Percentiles rank a stretch among this genome's conserved stretches.
These are phyloP conservation scores for Crocallis elinguaria DNA, from an alignment of 2,888 invertebrate genomes.

Conservation along the genomic window DNA sequence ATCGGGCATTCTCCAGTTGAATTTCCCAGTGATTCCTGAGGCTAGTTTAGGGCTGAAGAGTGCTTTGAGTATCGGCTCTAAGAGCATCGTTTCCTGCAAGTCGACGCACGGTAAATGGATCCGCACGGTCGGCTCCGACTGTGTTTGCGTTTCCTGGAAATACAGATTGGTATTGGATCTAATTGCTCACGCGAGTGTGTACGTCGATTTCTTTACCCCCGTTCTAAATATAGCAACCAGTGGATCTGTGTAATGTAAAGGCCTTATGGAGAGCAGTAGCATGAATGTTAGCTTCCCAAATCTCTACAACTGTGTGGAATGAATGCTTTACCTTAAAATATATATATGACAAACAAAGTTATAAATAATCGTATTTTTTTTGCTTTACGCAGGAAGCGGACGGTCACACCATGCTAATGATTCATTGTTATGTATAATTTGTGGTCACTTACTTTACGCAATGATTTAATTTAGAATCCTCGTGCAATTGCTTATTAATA, in stretches of 20 bases:
- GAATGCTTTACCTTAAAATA: too few relatives aligned
- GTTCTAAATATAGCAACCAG: neutral
- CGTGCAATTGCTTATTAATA: too few relatives aligned
- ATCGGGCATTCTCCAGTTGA: conserved; percentile 73
- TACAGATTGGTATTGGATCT: conserved; percentile 8
- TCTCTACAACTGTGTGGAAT: too few relatives aligned
- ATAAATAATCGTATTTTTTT: too few relatives aligned
- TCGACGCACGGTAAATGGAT: conserved; percentile 72
- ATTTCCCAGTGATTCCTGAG: conserved; percentile 65
- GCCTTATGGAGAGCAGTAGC: too few relatives aligned
- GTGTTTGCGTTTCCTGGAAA: conserved; percentile 61
- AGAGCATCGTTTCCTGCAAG: conserved; percentile 63
- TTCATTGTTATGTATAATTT: conserved; percentile 5
- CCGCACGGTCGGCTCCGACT: conserved; percentile 57
- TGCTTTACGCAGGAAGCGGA: conserved; percentile 6
- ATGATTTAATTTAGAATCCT: neutral
- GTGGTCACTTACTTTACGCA: conserved; percentile 17
- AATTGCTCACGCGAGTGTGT: neutral
- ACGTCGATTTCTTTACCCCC: conserved; percentile 12
- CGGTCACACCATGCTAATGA: conserved; percentile 20
- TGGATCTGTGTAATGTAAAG: too few relatives aligned
- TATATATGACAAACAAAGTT: too few relatives aligned
- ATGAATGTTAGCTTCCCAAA: too few relatives aligned
- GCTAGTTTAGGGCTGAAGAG: conserved; percentile 64
- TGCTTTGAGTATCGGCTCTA: conserved; percentile 59